Evolutionary conservation across 2,113 vertebrate genomes (phyloP).

Genomic region (Cynopterus brachyotis): DNA sequence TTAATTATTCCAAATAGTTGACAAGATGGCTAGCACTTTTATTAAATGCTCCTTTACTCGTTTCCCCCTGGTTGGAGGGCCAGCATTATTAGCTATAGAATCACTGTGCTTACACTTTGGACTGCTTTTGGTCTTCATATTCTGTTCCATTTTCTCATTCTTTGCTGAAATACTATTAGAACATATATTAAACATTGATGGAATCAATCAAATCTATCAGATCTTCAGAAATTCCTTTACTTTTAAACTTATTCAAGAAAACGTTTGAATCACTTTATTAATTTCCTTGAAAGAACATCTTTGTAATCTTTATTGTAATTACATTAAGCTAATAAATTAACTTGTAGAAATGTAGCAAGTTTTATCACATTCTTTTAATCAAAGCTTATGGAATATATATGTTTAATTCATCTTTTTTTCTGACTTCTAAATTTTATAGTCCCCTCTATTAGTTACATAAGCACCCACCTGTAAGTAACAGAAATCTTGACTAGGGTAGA

Average conservation of each 20-base stretch:
- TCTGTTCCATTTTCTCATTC: background rate
- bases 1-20: background rate
- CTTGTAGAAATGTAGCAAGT: background rate
- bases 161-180: background rate
- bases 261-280: background rate
- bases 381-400: background rate
- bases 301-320: conserved; percentile 25
- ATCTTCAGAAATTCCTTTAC: background rate
- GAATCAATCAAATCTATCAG: background rate
- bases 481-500: background rate
- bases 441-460: background rate
- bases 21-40: background rate
- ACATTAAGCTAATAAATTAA: conserved; percentile 27
- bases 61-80: background rate
- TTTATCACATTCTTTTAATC: conserved; percentile 12
- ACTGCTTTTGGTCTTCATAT: background rate
- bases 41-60: background rate
- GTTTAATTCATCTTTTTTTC: background rate
- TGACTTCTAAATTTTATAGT: background rate
- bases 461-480: background rate
- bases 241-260: conserved; percentile 14
- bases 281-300: background rate
- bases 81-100: background rate
- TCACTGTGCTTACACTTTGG: background rate
- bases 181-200: background rate